phyloP scores from a whole-genome alignment of 2,113 vertebrate genomes.

The Sapajus apella region DNA sequence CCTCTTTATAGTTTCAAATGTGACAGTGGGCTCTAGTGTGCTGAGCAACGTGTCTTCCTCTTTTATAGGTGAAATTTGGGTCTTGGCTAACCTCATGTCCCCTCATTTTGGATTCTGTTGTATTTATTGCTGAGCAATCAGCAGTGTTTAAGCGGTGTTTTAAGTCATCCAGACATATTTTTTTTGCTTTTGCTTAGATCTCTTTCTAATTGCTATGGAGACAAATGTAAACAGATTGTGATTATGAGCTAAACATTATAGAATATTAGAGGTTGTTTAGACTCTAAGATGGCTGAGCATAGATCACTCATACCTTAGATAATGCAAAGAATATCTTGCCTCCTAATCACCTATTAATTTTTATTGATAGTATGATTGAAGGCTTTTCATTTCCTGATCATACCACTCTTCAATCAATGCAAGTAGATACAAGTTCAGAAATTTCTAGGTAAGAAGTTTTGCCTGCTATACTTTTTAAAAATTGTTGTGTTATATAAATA shows the following conservation, averaged over 20 bases:
- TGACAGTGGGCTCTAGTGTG: neutral
- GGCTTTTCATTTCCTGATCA: conserved; percentile 40
- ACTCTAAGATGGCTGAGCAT: neutral
- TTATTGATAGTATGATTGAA: conserved; percentile 64
- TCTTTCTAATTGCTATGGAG: conserved; percentile 80
- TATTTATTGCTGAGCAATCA: neutral
- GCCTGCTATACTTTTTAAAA: neutral
- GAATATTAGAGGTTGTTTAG: neutral
- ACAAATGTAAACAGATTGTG: conserved; percentile 73
- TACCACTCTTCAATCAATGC: conserved; percentile 42
- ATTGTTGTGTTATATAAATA: conserved; percentile 41
- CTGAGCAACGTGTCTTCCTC: neutral
- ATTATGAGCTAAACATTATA: conserved; percentile 71
- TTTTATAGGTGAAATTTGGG: neutral
- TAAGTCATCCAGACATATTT: neutral
- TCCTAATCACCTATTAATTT: conserved; percentile 28
- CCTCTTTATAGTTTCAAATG: neutral
- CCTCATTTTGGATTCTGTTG: neutral
- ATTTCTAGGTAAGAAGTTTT: conserved; percentile 78
- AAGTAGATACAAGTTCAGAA: conserved; percentile 65
- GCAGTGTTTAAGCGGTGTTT: neutral
- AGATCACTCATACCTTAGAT: conserved; percentile 45
- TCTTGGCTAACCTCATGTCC: neutral
- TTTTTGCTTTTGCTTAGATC: conserved; percentile 72
- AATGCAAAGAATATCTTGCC: conserved; percentile 49